Evolutionary conservation across 2,888 invertebrate genomes (phyloP), one percentile per base, ranked within the genome.

Genomic region (Aphidius colemani): DNA sequence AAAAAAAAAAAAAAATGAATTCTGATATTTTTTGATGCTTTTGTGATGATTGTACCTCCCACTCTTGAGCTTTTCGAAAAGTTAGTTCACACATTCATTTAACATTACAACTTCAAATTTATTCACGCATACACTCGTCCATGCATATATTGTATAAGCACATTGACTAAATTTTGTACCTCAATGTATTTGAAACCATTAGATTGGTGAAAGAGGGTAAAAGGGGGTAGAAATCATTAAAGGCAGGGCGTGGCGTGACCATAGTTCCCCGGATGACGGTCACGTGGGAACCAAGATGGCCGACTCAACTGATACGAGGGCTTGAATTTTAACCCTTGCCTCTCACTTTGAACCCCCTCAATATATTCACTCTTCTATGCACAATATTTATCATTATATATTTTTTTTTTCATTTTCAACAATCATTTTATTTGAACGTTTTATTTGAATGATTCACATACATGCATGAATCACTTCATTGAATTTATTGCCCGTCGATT

Each of bases 381-480:
- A 30, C 30, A 30, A 30, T 30, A 30, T 30, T 30, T 5, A 5
- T 30, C 5, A 2, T n/a, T 48, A 1, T n/a, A 7, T 48, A 13
- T 48, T 48, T 11, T n/a, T 46, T 46, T 46, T 11, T 76, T 74
- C 75, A 74, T 78, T 78, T 78, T 74, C 78, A 78, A 78, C 80
- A 81, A 81, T 82, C 82, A 82, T 82, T 82, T 78, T 80, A 81
- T 81, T 81, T 81, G 79, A 80, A 81, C 81, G 82, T 82, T 82
- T 82, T 82, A 82, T 81, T 82, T 82, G 82, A 80, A 82, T 82
- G 81, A 82, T 82, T 82, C 81, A 76, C 81, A 81, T 80, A 80
- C 81, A 80, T 79, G 81, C 80, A 80, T 81, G 80, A 80, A 81
- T 79, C 79, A 78, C 78, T 78, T 71, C 71, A 78, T 67, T 55